Evolutionary conservation across 2,797 vertebrate genomes (phyloP).

Genomic region (Synaphobranchus kaupii): DNA sequence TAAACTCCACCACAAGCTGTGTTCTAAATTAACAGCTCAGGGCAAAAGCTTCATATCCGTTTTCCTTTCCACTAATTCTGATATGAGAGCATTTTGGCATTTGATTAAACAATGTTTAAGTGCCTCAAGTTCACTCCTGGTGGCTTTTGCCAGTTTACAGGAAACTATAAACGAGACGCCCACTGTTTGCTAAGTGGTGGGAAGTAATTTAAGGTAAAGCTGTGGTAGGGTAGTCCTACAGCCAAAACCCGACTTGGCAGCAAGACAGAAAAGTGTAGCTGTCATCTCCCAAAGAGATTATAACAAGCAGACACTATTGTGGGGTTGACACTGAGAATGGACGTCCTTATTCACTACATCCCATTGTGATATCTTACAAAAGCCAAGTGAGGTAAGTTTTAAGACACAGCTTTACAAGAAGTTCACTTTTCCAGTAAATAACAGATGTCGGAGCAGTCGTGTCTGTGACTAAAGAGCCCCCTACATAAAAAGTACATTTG

Average conservation of each 20-base stretch:
- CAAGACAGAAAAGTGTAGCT: slow-evolving; percentile 9
- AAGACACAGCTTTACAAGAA: neutral
- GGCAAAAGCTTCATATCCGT: neutral
- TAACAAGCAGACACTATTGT: neutral
- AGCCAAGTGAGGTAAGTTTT: neutral
- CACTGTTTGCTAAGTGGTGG: slow-evolving; percentile 22
- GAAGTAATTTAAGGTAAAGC: slow-evolving; percentile 16
- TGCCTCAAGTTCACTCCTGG: slow-evolving; percentile 22
- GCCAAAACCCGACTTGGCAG: neutral
- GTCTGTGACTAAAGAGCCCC: neutral
- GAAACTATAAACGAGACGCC: neutral
- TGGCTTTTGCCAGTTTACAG: slow-evolving; percentile 25
- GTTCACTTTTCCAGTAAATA: neutral
- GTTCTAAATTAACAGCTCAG: slow-evolving; percentile 7
- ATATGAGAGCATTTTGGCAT: slow-evolving; percentile 25
- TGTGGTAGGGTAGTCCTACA: slow-evolving; percentile 13
- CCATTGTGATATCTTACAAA: neutral
- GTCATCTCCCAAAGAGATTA: neutral
- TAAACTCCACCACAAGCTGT: slow-evolving; percentile 19
- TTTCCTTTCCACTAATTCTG: slow-evolving; percentile 24
- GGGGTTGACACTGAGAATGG: neutral
- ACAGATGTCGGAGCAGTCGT: neutral
- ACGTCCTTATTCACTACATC: neutral
- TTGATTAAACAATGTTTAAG: slow-evolving; percentile 30
- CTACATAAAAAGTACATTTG: neutral